Conservation (phyloP, 35 echinoderm and acorn worm species). For the Patiria miniata region DNA sequence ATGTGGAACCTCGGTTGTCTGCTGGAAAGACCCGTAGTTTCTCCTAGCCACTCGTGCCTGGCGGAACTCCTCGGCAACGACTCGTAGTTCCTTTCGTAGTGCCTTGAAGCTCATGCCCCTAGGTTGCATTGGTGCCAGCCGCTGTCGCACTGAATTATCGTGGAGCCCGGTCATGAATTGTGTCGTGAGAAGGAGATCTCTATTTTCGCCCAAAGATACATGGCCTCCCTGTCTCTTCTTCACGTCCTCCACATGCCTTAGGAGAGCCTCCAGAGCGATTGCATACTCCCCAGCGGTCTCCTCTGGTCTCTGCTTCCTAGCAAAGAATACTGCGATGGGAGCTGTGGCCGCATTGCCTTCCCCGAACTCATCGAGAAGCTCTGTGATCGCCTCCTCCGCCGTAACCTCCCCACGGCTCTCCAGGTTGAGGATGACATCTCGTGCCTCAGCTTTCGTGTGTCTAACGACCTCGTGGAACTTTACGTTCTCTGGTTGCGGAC, state of each 20-base stretch:
- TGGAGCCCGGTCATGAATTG: constrained; percentile 41
- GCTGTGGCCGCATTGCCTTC: too few relatives aligned
- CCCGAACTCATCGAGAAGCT: too few relatives aligned
- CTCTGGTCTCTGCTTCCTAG: too few relatives aligned
- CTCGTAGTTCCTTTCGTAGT: neutral
- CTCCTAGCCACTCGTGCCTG: neutral
- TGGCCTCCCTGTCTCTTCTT: neutral
- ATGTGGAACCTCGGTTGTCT: neutral
- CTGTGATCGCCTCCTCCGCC: too few relatives aligned
- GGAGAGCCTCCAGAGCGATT: too few relatives aligned
- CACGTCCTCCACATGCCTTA: neutral
- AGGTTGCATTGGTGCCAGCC: constrained; percentile 38
- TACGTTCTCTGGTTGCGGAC: too few relatives aligned
- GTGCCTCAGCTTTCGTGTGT: too few relatives aligned
- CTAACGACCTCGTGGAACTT: too few relatives aligned
- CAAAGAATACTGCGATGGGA: too few relatives aligned
- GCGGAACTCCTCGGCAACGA: neutral
- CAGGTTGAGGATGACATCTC: too few relatives aligned
- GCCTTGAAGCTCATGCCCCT: constrained; percentile 23
- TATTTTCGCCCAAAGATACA: neutral
- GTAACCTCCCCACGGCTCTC: too few relatives aligned
- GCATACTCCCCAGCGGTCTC: too few relatives aligned
- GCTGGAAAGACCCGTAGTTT: neutral
- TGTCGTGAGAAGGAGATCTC: neutral
- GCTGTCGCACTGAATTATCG: neutral